Evolutionary conservation across 2,888 invertebrate species (phyloP).

Genomic region (Pachycephus smyrnensis): DNA sequence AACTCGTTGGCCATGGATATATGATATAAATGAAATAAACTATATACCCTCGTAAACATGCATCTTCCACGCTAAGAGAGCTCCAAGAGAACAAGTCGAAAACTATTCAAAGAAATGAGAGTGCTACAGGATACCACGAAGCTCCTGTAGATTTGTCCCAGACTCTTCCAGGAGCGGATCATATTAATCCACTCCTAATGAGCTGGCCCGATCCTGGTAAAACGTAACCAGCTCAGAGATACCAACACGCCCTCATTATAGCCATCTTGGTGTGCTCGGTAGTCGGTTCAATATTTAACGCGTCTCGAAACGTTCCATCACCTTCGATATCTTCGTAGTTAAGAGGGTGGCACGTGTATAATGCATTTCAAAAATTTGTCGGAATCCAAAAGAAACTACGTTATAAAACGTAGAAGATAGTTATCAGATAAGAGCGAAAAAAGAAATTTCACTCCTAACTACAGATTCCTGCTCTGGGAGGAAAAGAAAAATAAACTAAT

Average conservation of each 20-base stretch:
- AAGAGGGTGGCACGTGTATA: conserved; percentile 10
- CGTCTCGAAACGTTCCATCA: conserved; percentile 54
- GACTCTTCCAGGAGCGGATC: conserved; percentile 51
- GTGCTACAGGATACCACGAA: background rate
- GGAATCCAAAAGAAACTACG: background rate
- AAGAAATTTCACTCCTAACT: background rate
- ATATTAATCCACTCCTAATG: conserved; percentile 65
- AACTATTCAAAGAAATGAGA: background rate
- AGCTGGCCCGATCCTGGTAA: conserved; percentile 37
- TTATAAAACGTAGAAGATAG: background rate
- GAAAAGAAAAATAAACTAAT: background rate
- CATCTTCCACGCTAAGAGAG: background rate
- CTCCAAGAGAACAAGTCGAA: background rate
- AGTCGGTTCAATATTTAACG: conserved; percentile 59
- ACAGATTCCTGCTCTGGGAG: background rate
- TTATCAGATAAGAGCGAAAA: background rate
- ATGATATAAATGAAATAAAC: background rate
- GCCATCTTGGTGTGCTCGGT: conserved; percentile 31
- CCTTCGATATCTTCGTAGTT: conserved; percentile 48
- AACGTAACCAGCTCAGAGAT: conserved; percentile 26
- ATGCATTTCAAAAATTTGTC: conserved; percentile 14
- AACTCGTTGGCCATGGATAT: background rate
- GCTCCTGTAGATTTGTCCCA: conserved; percentile 52
- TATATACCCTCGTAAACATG: background rate
- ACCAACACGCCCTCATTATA: conserved; percentile 39